Percentiles rank a stretch among this genome's conserved stretches.
Evolutionary conservation across 2,113 vertebrate genomes (phyloP).

Genomic region (Callospermophilus lateralis): DNA sequence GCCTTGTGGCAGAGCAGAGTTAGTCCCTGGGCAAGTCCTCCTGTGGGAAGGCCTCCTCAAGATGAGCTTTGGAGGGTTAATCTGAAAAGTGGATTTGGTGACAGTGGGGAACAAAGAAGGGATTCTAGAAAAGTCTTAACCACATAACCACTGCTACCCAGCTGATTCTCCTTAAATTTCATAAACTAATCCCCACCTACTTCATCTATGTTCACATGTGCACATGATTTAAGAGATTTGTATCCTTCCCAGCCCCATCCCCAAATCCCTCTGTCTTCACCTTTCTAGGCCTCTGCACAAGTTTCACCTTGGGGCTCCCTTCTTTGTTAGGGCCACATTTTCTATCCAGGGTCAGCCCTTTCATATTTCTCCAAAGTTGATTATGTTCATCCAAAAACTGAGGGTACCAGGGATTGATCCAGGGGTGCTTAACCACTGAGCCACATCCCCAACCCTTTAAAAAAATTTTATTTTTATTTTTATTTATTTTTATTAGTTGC

Average conservation of each 20-base stretch:
- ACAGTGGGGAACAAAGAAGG: not conserved
- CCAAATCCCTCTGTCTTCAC: not conserved
- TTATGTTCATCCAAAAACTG: not conserved
- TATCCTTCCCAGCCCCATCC: not conserved
- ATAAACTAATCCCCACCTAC: no score
- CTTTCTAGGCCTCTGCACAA: not conserved
- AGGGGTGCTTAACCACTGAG: no score
- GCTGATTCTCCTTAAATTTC: no score
- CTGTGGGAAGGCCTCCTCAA: not conserved
- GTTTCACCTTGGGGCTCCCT: not conserved
- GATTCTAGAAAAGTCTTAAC: not conserved
- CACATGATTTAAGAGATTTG: not conserved
- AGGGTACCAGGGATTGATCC: no score
- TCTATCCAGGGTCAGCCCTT: not conserved
- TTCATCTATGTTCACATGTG: not conserved
- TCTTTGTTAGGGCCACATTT: not conserved
- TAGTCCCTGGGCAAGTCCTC: not conserved
- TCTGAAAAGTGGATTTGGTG: not conserved
- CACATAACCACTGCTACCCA: not conserved
- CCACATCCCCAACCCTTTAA: no score
- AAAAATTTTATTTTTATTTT: no score
- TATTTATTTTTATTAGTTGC: no score
- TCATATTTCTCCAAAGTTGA: not conserved
- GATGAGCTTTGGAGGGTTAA: not conserved
- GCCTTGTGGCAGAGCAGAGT: not conserved